Evolutionary conservation across 2,888 invertebrate genomes (phyloP), one percentile per base, ranked within the genome.

Genomic region (Eristalis tenax): DNA sequence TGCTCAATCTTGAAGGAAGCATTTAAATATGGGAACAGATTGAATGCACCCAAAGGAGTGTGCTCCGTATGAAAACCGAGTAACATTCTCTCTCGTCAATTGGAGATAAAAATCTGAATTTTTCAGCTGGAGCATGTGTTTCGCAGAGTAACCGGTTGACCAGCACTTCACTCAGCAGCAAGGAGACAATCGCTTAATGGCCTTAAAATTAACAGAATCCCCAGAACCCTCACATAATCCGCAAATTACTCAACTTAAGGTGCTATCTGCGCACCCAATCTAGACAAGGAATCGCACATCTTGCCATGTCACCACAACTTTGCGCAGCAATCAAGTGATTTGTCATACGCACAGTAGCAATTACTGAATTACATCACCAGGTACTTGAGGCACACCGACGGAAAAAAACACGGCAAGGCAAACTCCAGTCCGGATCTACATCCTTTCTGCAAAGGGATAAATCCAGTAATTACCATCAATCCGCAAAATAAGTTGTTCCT

Each of bases 281-380:
- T 71, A 13, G 15, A 59, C 57, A 76, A 6, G 43, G 61, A 69
- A 35, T 22, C 35, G n/a, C 10, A 63, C 15, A 71, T 70, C 28
- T 59, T 18, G 50, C 57, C 22, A 32, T 74, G 65, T 71, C 65
- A 64, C 70, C 43, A 56, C 64, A 71, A 68, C 22, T 73, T 64
- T 61, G 79, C 78, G 22, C 83, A 76, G 73, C 75, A 87, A 87
- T 87, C 87, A 83, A 83, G 87, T 87, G 66, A 87, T 87, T 87
- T 87, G 83, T 80, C 83, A 76, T 76, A 23, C 63, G 59, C 26
- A 83, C 83, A 73, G 79, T 68, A 79, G 79, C 75, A 64, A 79
- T 87, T 75, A 57, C 71, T 61, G 76, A 75, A 83, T 78, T 73
- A 86, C 69, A 83, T 73, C 57, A 73, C 87, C 83, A 80, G 71